Base-by-base conservation (phyloP, 1,140 invertebrate genomes). In the Eurosta solidaginis region DNA sequence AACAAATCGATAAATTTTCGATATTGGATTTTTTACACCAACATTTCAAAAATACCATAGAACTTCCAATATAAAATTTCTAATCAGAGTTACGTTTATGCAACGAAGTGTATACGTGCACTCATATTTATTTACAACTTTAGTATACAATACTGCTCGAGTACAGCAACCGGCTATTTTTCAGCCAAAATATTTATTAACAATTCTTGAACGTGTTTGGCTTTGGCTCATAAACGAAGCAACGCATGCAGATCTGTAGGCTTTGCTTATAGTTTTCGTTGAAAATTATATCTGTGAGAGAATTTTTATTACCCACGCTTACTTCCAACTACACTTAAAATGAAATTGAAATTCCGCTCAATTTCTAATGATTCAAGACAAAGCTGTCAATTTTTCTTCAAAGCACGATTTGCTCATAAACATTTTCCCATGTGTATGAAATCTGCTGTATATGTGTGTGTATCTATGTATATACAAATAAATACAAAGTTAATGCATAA, bases 221-320 rank as follows among this genome's bases (percentile, higher is more conserved):
- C n/a, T 33, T 20, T n/a, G 7, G 59, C 59, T 40, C 33, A 17
- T 10, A 17, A 14, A 25, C 33, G 7, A 5, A 1, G 42, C 9
- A 22, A 20, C 47, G 44, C 74, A 75, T 75, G 74, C 74, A 45
- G 74, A 47, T 75, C 40, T 20, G 1, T n/a, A 36, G n/a, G n/a
- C n/a, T 4, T 12, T 14, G 14, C n/a, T 68, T n/a, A n/a, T 2
- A 17, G 33, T 17, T 33, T 68, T 68, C 40, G 25, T 45, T 75
- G 74, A 47, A 49, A 49, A 75, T 75, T 75, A 47, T n/a, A 33
- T 45, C 47, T 75, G 74, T 75, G 74, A 45, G 74, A 75, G 74
- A 75, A 75, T 75, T 75, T 75, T 75, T 75, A 75, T 47, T 29
- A 45, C 74, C 20, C 17, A 12, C 27, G 33, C 49, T 47, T 47